Evolutionary conservation across 2,888 invertebrate species (phyloP).

Genomic region (Patella depressa): DNA sequence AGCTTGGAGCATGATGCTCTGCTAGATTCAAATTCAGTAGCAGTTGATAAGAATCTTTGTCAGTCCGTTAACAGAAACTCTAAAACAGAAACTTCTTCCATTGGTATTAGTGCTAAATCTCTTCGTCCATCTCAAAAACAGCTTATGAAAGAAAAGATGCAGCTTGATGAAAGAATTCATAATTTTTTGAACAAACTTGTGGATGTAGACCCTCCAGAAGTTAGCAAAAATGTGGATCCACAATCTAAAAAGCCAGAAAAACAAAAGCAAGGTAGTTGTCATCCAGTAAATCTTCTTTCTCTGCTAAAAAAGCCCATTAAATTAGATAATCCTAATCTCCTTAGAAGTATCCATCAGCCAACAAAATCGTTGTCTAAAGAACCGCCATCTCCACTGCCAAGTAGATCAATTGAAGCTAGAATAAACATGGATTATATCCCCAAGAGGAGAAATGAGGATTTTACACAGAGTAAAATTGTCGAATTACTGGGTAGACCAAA

Average conservation of each 20-base stretch:
- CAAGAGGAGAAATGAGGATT: background rate
- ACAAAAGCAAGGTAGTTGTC: slow-evolving; percentile 9
- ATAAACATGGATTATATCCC: background rate
- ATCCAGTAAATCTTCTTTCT: slow-evolving; percentile 26
- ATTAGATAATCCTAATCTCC: slow-evolving; percentile 9
- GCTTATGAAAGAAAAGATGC: slow-evolving; percentile 45
- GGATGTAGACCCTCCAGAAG: slow-evolving; percentile 8
- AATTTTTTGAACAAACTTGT: slow-evolving; percentile 39
- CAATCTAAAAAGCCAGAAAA: background rate
- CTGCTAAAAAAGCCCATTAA: slow-evolving; percentile 26
- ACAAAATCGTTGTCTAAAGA: too few species aligned
- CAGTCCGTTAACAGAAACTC: slow-evolving; percentile 13
- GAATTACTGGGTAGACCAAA: background rate
- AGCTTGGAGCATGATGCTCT: slow-evolving; percentile 61
- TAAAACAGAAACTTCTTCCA: slow-evolving; percentile 40
- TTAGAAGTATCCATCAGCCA: too few species aligned
- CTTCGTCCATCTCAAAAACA: slow-evolving; percentile 47
- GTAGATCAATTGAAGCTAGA: background rate
- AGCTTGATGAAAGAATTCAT: slow-evolving; percentile 49
- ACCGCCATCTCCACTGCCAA: background rate
- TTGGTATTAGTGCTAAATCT: slow-evolving; percentile 47
- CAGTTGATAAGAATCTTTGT: slow-evolving; percentile 34
- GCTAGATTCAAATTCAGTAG: slow-evolving; percentile 46
- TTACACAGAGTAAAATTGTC: background rate
- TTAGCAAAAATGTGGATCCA: background rate